These are phyloP conservation scores for Progne subis DNA, from an alignment of 2,113 vertebrate genomes.

Conservation along the genomic window DNA sequence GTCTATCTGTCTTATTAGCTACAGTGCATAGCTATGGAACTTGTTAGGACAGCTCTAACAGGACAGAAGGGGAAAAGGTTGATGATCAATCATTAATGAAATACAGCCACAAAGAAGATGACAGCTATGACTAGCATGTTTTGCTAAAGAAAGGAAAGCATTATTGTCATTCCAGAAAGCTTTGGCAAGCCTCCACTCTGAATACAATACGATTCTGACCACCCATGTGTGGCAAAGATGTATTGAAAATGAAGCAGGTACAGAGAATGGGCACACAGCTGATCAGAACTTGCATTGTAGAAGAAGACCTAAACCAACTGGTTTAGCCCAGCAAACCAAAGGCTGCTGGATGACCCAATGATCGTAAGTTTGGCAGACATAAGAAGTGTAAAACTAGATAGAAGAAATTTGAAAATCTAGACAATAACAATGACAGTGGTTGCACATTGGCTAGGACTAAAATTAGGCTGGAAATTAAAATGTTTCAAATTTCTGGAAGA, in stretches of 20 bases:
- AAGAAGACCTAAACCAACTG: neutral
- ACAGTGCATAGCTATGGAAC: neutral
- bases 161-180: neutral
- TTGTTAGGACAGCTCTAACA: neutral
- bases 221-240: neutral
- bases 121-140: neutral
- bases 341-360: neutral
- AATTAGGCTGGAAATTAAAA: neutral
- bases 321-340: neutral
- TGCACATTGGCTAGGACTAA: neutral
- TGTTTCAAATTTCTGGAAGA: neutral
- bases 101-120: slow-evolving; percentile 12
- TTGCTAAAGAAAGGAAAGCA: slow-evolving; percentile 10
- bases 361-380: neutral
- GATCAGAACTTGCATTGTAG: neutral
- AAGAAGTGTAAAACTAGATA: neutral
- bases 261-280: neutral
- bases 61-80: neutral
- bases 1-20: neutral
- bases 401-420: neutral
- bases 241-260: slow-evolving; percentile 17
- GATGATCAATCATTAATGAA: neutral
- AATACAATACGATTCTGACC: neutral
- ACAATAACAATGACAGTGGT: neutral
- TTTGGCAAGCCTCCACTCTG: neutral